Percentiles rank a stretch among this genome's conserved stretches.
phyloP scores from a whole-genome alignment of 2,113 vertebrate species.

The Sturnira hondurensis region DNA sequence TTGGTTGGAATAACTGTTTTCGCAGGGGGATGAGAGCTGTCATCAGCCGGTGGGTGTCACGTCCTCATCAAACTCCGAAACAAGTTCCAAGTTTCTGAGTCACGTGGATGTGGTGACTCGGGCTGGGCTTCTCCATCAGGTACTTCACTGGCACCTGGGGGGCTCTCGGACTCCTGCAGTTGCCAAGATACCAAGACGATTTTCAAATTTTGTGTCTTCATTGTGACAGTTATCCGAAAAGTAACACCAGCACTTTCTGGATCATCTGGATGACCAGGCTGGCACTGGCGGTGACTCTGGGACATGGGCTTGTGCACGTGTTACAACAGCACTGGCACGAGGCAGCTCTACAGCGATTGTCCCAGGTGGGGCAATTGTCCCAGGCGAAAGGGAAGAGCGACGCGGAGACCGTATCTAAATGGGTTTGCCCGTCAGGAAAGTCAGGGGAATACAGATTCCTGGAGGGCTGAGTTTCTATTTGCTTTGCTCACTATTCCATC shows the following conservation, averaged over 20 bases:
- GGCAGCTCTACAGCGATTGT: background rate
- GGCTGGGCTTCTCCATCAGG: background rate
- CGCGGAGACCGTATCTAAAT: background rate
- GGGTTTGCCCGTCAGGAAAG: background rate
- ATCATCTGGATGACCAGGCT: too few species aligned
- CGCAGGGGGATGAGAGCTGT: background rate
- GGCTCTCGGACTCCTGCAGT: background rate
- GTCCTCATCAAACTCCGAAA: background rate
- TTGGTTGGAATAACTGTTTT: background rate
- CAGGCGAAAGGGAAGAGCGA: background rate
- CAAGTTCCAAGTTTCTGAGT: background rate
- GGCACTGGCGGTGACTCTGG: fast-evolving
- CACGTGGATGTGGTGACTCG: fast-evolving
- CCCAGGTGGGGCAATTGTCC: background rate
- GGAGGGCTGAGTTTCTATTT: background rate
- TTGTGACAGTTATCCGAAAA: background rate
- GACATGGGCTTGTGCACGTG: background rate
- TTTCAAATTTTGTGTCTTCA: background rate
- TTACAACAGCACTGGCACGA: background rate
- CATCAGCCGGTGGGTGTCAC: fast-evolving
- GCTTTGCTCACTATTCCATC: background rate
- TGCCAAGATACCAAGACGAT: fast-evolving
- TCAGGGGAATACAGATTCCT: too few species aligned
- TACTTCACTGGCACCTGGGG: fast-evolving
- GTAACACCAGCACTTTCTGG: background rate